Percentiles rank a stretch among this genome's conserved stretches.
Evolutionary conservation across 2,888 invertebrate species (phyloP).

Genomic region (Spodoptera littoralis): DNA sequence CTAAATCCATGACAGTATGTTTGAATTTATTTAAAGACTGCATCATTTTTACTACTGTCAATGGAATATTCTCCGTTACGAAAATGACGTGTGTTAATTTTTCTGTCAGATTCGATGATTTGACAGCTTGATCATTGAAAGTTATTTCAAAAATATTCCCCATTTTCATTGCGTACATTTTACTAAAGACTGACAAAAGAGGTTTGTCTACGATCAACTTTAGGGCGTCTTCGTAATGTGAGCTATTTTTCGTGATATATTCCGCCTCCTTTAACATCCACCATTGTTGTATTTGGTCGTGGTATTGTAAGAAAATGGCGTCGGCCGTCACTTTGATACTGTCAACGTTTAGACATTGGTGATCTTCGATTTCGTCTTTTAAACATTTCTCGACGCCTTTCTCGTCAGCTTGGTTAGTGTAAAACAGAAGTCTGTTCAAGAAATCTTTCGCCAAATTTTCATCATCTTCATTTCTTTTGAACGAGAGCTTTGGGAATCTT

Average conservation of each 20-base stretch:
- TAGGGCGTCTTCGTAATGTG: slow-evolving; percentile 27
- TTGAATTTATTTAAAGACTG: slow-evolving; percentile 19
- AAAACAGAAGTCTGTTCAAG: slow-evolving; percentile 30
- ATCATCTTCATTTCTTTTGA: slow-evolving; percentile 8
- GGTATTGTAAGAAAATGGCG: slow-evolving; percentile 36
- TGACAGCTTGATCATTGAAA: slow-evolving; percentile 3
- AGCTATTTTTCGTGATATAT: slow-evolving; percentile 32
- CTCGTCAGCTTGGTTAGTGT: slow-evolving; percentile 31
- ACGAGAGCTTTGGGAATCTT: slow-evolving; percentile 23
- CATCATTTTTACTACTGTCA: slow-evolving; percentile 36
- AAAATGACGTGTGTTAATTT: slow-evolving; percentile 7
- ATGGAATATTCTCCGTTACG: slow-evolving; percentile 14
- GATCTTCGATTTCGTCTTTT: slow-evolving; percentile 27
- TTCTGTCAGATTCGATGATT: slow-evolving; percentile 5
- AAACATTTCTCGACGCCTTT: slow-evolving; percentile 20
- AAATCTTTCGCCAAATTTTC: slow-evolving; percentile 26
- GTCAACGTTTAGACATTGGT: background rate
- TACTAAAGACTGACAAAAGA: slow-evolving; percentile 13
- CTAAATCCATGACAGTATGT: slow-evolving; percentile 24
- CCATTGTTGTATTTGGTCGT: slow-evolving; percentile 46
- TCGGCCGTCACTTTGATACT: slow-evolving; percentile 19
- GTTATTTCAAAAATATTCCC: slow-evolving; percentile 16
- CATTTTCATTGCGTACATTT: slow-evolving; percentile 9
- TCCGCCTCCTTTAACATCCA: slow-evolving; percentile 29
- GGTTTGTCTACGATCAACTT: slow-evolving; percentile 23